Base-by-base conservation (phyloP, 2,888 invertebrate species). In the Trachelus stipa region DNA sequence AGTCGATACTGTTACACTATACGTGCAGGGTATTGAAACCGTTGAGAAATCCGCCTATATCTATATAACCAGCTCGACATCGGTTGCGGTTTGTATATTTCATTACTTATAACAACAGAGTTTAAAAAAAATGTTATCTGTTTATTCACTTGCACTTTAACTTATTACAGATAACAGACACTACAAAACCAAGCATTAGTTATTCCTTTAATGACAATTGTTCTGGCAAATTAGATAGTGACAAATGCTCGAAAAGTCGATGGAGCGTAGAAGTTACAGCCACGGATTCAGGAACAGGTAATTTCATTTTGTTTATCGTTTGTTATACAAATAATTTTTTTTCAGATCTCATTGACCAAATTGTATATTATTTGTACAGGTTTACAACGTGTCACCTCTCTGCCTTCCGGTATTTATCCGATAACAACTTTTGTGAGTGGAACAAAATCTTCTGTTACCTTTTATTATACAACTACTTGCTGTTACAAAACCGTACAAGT, bases 251-350 rank as follows among this genome's bases (percentile, higher is more conserved):
- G 0, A 93, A 94, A 83, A 93, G 94, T 76, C 92, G 93, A 69
- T 97, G 97, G 97, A 95, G 94, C 11, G 92, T 95, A 1, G 95
- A 95, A 79, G 91, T 96, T 30, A 93, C 93, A 0, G 94, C 95
- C 1, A 94, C 94, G 86, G 96, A 97, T 87, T 91, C 92, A 80
- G 92, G 93, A 74, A 94, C 95, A 85, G 96, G 95, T 94, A 88
- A 83, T 76, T 80, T 71, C 37, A 35, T 77, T 33, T 31, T 34
- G 1, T 11, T 31, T n/a, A 3, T 71, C 11, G 30, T 15, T 75
- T 12, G 4, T 40, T 40, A 2, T 3, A 56, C 2, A 56, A 23
- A 56, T 56, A 56, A 23, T 23, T 56, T 4, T 40, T 4, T 40
- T 56, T 23, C 6, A 23, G 23, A 56, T 56, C 23, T 23, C 9